Conservation (phyloP, 2,797 vertebrate species). For the Babyrousa celebensis region DNA sequence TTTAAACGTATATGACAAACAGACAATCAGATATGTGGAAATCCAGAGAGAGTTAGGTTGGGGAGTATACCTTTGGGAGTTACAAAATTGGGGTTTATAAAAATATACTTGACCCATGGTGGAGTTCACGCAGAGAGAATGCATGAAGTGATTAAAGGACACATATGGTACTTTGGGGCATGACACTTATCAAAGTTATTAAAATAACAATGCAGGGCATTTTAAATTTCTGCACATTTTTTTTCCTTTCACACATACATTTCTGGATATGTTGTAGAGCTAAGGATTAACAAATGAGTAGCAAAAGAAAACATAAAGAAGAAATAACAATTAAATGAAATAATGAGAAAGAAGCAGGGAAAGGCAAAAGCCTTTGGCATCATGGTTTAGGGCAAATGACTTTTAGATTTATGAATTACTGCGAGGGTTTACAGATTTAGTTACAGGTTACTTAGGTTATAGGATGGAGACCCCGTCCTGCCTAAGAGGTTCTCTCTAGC, state of each 20-base stretch:
- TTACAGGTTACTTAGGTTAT: not conserved
- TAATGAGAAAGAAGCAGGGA: not conserved
- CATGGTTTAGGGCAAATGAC: not conserved
- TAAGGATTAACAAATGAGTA: conserved; percentile 23
- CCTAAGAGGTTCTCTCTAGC: not conserved
- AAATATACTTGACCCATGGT: not conserved
- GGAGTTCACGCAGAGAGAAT: not conserved
- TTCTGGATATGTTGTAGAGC: not conserved
- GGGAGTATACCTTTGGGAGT: not conserved
- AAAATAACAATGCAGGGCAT: not conserved
- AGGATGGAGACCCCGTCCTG: not conserved
- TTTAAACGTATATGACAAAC: conserved; percentile 31
- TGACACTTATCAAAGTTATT: not conserved
- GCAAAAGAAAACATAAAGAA: conserved; percentile 18
- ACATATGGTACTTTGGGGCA: not conserved
- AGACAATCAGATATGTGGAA: not conserved
- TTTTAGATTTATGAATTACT: not conserved
- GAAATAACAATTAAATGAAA: conserved; percentile 14
- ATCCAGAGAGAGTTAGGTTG: not conserved
- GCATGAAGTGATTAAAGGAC: not conserved
- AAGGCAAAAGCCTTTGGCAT: not conserved
- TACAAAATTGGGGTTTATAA: not conserved
- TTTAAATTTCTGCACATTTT: not conserved
- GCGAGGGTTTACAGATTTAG: not conserved
- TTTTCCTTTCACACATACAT: conserved; percentile 11